Base-by-base conservation (phyloP, 2,888 invertebrate genomes). In the Drosophila borborema region DNA sequence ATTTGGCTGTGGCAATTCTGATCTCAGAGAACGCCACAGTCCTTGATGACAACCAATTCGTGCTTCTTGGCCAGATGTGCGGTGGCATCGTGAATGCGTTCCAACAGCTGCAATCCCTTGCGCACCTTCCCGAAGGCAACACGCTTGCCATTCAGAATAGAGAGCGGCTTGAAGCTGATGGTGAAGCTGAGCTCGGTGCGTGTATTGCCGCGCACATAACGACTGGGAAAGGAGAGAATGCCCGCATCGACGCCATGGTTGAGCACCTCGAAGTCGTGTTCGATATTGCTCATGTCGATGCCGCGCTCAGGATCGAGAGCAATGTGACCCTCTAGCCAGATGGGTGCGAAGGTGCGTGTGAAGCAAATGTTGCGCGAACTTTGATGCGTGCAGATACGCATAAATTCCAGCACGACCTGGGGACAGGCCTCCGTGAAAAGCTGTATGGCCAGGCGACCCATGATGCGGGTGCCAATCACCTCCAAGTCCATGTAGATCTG, bases 351-450 rank as follows among this genome's bases (percentile, higher is more conserved):
- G 1, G 91, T 79, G 2, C 92, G 91, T 2, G 80, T 82, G 23
- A 92, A 85, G 16, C 46, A 28, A 6, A 91, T 79, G n/a, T 72
- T 70, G 2, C 64, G 71, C 2, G 28, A 20, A 3, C 64, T 63
- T 7, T 68, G 75, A 0, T 60, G 53, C 4, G 84, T 81, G 53
- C 92, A 92, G 64, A 88, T 63, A 45, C 88, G 84, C 65, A 93
- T 83, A 34, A 93, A 90, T 46, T 91, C 89, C 7, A 91, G 67
- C 2, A 91, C 91, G 0, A 92, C 83, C 54, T 89, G 86, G 0
- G 93, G 93, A 60, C 91, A 92, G 14, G 92, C 91, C 75, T 93
- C 93, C 5, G 91, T 91, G 67, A 86, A 93, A 3, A 93, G 80
- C 51, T 91, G 89, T 43, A 92, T 85, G 4, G 78, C 62, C 12